Conservation (phyloP, 2,797 vertebrate genomes). For the Scyliorhinus canicula region DNA sequence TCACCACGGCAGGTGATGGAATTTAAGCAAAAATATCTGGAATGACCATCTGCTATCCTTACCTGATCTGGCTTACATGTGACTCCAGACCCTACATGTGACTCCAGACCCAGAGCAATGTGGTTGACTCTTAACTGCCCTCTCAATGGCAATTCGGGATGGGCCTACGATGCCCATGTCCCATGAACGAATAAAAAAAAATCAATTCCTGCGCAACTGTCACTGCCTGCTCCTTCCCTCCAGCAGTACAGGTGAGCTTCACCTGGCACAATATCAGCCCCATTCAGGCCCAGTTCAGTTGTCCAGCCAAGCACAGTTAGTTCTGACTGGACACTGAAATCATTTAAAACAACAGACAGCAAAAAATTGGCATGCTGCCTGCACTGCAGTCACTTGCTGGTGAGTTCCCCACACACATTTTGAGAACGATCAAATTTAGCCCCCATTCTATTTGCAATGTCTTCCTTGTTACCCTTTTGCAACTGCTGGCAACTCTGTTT, state of each 20-base stretch:
- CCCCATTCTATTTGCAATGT: neutral
- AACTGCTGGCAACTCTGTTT: neutral
- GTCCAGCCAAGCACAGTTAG: neutral
- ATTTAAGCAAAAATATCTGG: too few species aligned
- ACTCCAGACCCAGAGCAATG: too few species aligned
- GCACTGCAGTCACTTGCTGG: neutral
- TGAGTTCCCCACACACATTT: neutral
- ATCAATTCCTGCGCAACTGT: neutral
- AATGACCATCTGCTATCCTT: too few species aligned
- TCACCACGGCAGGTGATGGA: too few species aligned
- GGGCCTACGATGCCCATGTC: too few species aligned
- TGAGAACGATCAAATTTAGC: neutral
- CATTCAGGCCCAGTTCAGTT: neutral
- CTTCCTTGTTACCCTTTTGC: slow-evolving; percentile 9
- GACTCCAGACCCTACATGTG: too few species aligned
- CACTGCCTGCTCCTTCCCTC: neutral
- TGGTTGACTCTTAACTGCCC: too few species aligned
- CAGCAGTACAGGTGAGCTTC: neutral
- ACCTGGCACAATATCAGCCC: neutral
- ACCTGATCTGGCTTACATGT: too few species aligned
- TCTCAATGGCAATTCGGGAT: too few species aligned
- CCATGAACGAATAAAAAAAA: too few species aligned
- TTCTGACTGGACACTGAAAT: too few species aligned
- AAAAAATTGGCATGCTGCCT: neutral
- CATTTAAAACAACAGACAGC: neutral